Evolutionary conservation across 2,797 vertebrate species (phyloP).

Genomic region (Parambassis ranga): DNA sequence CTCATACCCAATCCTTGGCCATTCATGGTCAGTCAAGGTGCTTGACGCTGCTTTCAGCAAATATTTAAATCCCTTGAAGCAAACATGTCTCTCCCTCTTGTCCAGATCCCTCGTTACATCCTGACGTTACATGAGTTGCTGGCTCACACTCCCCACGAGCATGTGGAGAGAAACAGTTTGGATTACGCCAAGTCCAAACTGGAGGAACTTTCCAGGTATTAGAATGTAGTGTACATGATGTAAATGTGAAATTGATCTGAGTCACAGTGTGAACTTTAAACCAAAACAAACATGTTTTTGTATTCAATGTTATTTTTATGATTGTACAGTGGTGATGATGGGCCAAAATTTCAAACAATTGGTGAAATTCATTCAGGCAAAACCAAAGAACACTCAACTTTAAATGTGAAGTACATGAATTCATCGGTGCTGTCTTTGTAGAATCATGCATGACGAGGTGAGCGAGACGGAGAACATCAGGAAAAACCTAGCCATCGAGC

Average conservation of each 20-base stretch:
- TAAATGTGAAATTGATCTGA: too few relatives aligned
- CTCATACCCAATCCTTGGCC: too few relatives aligned
- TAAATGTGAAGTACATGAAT: background rate
- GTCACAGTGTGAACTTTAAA: too few relatives aligned
- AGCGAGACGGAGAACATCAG: constrained; percentile 98
- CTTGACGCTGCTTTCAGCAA: background rate
- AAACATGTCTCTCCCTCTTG: background rate
- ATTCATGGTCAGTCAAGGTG: too few relatives aligned
- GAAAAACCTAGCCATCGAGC: constrained; percentile 96
- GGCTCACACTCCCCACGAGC: constrained; percentile 96
- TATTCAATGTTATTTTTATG: too few relatives aligned
- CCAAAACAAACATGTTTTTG: too few relatives aligned
- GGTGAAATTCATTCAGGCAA: background rate
- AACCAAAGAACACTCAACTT: background rate
- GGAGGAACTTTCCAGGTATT: constrained; percentile 97
- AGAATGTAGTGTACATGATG: too few relatives aligned
- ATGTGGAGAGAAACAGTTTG: constrained; percentile 96
- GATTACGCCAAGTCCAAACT: constrained; percentile 97
- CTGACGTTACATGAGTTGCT: constrained; percentile 94
- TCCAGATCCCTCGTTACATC: constrained; percentile 96
- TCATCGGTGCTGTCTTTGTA: constrained; percentile 47
- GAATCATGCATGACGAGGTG: constrained; percentile 98
- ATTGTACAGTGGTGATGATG: background rate
- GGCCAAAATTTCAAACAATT: background rate
- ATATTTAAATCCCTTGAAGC: background rate